A percentile compares a stretch with the other conserved stretches of the same genome.
Evolutionary conservation across 2,797 vertebrate species (phyloP).

Genomic region (Sebastes hopkinsi): DNA sequence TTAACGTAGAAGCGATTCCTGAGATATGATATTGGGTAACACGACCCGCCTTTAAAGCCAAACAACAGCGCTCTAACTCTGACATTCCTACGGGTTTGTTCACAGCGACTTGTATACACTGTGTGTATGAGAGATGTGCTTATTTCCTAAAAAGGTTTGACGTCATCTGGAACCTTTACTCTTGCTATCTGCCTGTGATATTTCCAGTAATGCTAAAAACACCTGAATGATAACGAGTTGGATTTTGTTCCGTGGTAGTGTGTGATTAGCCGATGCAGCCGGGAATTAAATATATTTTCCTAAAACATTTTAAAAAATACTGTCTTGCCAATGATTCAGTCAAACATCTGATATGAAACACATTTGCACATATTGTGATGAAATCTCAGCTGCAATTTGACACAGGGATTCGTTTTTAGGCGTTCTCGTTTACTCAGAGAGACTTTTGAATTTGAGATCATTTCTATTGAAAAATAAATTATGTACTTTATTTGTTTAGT

Average conservation of each 20-base stretch:
- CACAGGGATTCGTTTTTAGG: background rate
- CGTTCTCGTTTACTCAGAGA: background rate
- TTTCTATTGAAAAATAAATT: background rate
- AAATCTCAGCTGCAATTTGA: background rate
- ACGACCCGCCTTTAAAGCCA: conserved; percentile 52
- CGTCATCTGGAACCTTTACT: conserved; percentile 68
- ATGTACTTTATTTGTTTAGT: background rate
- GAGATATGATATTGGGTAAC: conserved; percentile 65
- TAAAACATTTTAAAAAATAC: conserved; percentile 17
- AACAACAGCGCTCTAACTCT: conserved; percentile 44
- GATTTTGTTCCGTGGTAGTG: conserved; percentile 30
- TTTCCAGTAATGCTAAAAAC: conserved; percentile 62
- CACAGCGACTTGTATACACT: conserved; percentile 38
- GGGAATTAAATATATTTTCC: conserved; percentile 40
- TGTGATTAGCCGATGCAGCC: conserved; percentile 37
- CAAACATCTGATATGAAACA: conserved; percentile 52
- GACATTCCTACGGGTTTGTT: conserved; percentile 44
- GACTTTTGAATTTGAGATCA: background rate
- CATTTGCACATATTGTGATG: conserved; percentile 20
- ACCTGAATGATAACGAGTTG: conserved; percentile 53
- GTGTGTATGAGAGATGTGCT: conserved; percentile 43
- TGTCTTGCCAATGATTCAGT: conserved; percentile 27
- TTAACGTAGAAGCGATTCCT: conserved; percentile 51
- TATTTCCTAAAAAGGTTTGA: conserved; percentile 64
- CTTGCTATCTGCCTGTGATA: conserved; percentile 52